Conservation (phyloP, 2,113 vertebrate genomes). For the Odontophorus gujanensis region DNA sequence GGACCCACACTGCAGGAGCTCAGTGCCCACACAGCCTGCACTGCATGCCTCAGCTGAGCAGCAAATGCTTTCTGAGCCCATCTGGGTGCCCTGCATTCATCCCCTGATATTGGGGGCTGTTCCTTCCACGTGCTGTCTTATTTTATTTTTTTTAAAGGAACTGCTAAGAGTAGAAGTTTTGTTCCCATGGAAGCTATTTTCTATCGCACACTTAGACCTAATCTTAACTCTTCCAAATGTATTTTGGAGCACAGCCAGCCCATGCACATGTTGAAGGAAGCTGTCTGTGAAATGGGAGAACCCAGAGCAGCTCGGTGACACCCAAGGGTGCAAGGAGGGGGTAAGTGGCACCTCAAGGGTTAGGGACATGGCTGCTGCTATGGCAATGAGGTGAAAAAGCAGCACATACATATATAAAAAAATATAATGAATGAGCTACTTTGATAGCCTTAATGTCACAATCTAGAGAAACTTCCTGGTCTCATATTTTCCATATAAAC, state of each 20-base stretch:
- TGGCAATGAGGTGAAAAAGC: not conserved
- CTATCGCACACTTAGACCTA: slow-evolving; percentile 15
- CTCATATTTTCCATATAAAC: slow-evolving; percentile 85
- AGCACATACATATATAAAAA: not conserved
- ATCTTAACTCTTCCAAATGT: slow-evolving; percentile 47
- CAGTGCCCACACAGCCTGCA: not conserved
- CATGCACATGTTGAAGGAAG: slow-evolving; percentile 34
- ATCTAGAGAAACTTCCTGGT: slow-evolving; percentile 80
- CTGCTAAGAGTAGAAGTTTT: not conserved
- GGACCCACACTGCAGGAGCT: not conserved
- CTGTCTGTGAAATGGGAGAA: not conserved
- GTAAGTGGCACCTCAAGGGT: not conserved
- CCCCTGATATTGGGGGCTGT: not conserved
- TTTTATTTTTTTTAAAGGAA: not conserved
- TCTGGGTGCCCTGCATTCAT: rapidly evolving
- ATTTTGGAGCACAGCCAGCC: slow-evolving; percentile 33
- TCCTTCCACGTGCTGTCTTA: not conserved
- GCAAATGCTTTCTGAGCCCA: not conserved
- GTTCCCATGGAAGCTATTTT: slow-evolving; percentile 37
- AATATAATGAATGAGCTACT: slow-evolving; percentile 25
- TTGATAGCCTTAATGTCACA: slow-evolving; percentile 76
- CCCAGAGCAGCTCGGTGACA: not conserved
- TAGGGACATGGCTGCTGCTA: not conserved
- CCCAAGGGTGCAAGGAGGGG: not conserved
- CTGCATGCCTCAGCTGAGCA: not conserved